Percentiles rank a stretch among this genome's conserved stretches.
Evolutionary conservation across 2,113 vertebrate species (phyloP).

Genomic region (Lota lota): DNA sequence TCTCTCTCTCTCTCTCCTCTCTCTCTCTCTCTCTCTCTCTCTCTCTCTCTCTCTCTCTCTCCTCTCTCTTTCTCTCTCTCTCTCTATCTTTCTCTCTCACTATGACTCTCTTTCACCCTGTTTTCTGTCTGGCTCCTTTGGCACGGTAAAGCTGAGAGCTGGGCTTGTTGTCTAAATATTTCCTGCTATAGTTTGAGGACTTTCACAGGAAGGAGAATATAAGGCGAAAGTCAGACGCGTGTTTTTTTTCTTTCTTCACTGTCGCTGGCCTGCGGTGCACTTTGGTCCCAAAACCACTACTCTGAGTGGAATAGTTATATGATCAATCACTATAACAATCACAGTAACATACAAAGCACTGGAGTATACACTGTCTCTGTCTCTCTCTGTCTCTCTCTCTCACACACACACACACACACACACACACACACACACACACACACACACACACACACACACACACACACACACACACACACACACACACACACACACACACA

Average conservation of each 20-base stretch:
- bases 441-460: too few relatives aligned
- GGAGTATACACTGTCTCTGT: too few relatives aligned
- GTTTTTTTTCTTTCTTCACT: conserved; percentile 42
- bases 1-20: neutral
- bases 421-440: too few relatives aligned
- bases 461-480: too few relatives aligned
- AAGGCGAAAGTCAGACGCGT: conserved; percentile 47
- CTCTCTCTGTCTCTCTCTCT: too few relatives aligned
- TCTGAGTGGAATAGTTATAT: conserved; percentile 28
- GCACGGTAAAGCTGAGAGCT: conserved; percentile 51
- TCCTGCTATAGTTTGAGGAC: conserved; percentile 63
- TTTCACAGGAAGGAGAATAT: conserved; percentile 56
- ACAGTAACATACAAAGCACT: too few relatives aligned
- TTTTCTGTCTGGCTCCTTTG: conserved; percentile 41
- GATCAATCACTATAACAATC: neutral
- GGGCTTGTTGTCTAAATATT: conserved; percentile 70
- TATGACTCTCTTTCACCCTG: conserved; percentile 11
- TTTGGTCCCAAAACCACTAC: conserved; percentile 2
- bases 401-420: too few relatives aligned
- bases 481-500: too few relatives aligned
- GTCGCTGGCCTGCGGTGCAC: conserved; percentile 15
- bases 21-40: neutral
- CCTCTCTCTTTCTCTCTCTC: neutral
- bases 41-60: conserved; percentile 1
- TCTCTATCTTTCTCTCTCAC: neutral